phyloP scores from a whole-genome alignment of 2,888 invertebrate genomes.

The Mimas tiliae region DNA sequence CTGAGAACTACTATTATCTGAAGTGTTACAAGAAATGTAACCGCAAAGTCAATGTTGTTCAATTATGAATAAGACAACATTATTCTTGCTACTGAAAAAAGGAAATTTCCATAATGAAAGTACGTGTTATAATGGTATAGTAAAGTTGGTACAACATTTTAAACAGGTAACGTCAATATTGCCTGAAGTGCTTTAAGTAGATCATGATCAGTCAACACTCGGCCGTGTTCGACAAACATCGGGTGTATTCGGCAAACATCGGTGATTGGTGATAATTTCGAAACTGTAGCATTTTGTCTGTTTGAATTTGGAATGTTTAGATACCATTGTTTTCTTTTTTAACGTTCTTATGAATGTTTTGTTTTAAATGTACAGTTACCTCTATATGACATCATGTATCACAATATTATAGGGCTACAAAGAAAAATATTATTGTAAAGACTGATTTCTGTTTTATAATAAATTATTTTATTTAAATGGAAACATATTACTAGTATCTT shows the following conservation, averaged over 20 bases:
- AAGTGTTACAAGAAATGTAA: neutral
- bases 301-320: slow-evolving; percentile 27
- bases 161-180: slow-evolving; percentile 22
- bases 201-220: slow-evolving; percentile 35
- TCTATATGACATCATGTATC: too few relatives aligned
- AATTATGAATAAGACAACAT: slow-evolving; percentile 10
- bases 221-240: slow-evolving; percentile 29
- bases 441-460: too few relatives aligned
- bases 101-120: neutral
- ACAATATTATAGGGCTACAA: too few relatives aligned
- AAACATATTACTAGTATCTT: too few relatives aligned
- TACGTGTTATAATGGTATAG: neutral
- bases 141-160: slow-evolving; percentile 18
- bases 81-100: slow-evolving; percentile 7
- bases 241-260: slow-evolving; percentile 34
- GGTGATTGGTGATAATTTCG: slow-evolving; percentile 45
- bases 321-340: slow-evolving; percentile 14
- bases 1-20: neutral
- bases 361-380: neutral
- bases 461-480: too few relatives aligned
- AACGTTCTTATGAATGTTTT: neutral
- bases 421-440: too few relatives aligned
- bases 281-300: slow-evolving; percentile 43
- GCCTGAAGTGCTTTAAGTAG: slow-evolving; percentile 25
- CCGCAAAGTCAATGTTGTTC: slow-evolving; percentile 1